Evolutionary conservation across 2,797 vertebrate species (phyloP).

Genomic region (Odontamblyopus lacepedii): DNA sequence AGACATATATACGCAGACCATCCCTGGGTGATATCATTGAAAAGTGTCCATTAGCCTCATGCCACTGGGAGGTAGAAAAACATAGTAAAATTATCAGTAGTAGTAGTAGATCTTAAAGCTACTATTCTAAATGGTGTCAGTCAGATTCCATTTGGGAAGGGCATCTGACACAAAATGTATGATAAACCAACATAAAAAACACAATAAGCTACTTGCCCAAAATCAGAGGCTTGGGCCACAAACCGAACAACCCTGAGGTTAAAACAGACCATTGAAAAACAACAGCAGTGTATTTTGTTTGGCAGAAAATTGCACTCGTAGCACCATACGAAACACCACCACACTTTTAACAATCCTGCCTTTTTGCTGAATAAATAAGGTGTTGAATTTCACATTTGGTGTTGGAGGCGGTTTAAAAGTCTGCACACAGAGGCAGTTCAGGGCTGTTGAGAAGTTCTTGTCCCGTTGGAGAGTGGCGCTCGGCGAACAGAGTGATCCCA

Average conservation of each 20-base stretch:
- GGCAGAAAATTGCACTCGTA: background rate
- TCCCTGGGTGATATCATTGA: too few species aligned
- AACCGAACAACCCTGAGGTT: background rate
- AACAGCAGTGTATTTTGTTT: background rate
- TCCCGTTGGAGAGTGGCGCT: constrained; percentile 51
- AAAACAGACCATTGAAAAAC: too few species aligned
- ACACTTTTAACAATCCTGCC: background rate
- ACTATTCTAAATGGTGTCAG: background rate
- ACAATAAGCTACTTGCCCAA: too few species aligned
- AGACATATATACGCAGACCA: too few species aligned
- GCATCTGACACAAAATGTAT: too few species aligned
- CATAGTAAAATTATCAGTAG: background rate
- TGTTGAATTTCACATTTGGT: background rate
- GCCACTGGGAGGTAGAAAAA: background rate
- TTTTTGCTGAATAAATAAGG: constrained; percentile 9
- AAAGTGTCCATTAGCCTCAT: too few species aligned
- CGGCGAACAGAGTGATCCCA: constrained; percentile 75
- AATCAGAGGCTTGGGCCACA: background rate
- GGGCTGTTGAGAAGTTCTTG: constrained; percentile 60
- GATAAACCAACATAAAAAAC: background rate
- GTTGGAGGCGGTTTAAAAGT: background rate
- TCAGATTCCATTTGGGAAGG: background rate
- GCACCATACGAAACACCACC: too few species aligned
- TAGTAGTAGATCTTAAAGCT: too few species aligned
- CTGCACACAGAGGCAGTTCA: constrained; percentile 67